Percentiles rank a stretch among this genome's conserved stretches.
Evolutionary conservation across 2,888 invertebrate species (phyloP).

Genomic region (Temnothorax unifasciatus): DNA sequence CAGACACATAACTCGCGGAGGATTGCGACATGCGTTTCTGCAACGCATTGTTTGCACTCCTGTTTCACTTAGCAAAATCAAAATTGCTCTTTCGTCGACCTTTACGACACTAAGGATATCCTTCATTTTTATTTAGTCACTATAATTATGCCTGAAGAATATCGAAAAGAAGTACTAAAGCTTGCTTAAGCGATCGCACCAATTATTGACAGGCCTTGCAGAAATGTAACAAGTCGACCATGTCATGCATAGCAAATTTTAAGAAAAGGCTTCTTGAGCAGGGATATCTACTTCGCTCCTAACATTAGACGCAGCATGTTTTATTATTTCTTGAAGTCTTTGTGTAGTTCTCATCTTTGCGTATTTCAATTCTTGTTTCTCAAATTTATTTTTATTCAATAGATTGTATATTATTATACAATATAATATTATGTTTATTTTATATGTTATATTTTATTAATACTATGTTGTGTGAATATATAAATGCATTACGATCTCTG

Average conservation of each 20-base stretch:
- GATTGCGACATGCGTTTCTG: conserved; percentile 33
- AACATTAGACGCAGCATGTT: conserved; percentile 36
- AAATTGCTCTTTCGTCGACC: not conserved
- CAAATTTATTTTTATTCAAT: not conserved
- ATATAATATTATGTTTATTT: not conserved
- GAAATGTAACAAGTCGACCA: conserved; percentile 64
- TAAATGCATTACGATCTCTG: too few species aligned
- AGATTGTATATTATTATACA: not conserved
- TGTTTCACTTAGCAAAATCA: not conserved
- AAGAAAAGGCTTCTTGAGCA: conserved; percentile 55
- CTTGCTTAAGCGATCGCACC: not conserved
- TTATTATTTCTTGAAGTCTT: not conserved
- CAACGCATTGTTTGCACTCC: not conserved
- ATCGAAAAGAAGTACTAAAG: not conserved
- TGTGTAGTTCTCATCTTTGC: not conserved
- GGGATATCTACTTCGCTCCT: conserved; percentile 37
- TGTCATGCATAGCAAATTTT: conserved; percentile 49
- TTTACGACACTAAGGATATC: not conserved
- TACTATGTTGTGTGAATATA: too few species aligned
- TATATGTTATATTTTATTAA: not conserved
- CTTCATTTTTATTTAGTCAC: not conserved
- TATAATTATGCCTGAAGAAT: not conserved
- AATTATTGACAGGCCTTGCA: not conserved
- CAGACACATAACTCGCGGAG: conserved; percentile 11
- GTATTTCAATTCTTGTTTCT: not conserved